Base-by-base conservation (phyloP, 2,888 invertebrate species). In the Chymomyza amoena region DNA sequence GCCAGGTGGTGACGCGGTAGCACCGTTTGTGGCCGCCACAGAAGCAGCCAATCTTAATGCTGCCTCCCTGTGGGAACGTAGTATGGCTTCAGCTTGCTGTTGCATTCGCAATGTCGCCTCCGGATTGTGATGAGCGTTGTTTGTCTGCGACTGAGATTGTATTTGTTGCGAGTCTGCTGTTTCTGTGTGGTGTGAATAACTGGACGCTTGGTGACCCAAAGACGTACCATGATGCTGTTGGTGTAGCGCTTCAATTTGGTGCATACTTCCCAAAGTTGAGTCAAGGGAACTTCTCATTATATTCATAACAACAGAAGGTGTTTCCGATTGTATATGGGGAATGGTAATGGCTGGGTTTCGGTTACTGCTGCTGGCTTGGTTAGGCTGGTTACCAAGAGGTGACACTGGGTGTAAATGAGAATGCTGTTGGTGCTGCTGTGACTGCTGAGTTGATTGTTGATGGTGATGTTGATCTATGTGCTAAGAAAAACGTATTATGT, bases 31-130 rank as follows among this genome's bases (percentile, higher is more conserved):
- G 9, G 92, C 93, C 0, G 95, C 95, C 88, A 96, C 95, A 88
- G 96, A 95, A 9, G 94, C 94, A 77, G 97, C 97, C 70, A 97
- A 91, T 84, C 97, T 93, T 51, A 97, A 93, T 6, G 96, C 95
- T 0, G 96, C 96, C 90, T 97, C 97, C 0, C 97, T 97, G 89
- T 97, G 97, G 80, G 96, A 96, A 88, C 97, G 93, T 25, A 97
- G 92, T 64, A 97, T 92, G 0, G 96, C 96, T 90, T 96, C 96
- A 1, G 96, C 96, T 88, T 96, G 96, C 88, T 96, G 96, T 85
- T 96, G 96, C 92, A 96, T 95, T 76, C 95, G 92, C 56, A 95
- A 88, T 1, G 95, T 93, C 9, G 94, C 80, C 69, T 91, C 90
- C 0, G 91, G 89, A 39, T 90, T 86, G 45, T 77, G 79, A 16